Evolutionary conservation across 2,888 invertebrate genomes (phyloP), one percentile per base, ranked within the genome.

Genomic region (Colostygia pectinataria): DNA sequence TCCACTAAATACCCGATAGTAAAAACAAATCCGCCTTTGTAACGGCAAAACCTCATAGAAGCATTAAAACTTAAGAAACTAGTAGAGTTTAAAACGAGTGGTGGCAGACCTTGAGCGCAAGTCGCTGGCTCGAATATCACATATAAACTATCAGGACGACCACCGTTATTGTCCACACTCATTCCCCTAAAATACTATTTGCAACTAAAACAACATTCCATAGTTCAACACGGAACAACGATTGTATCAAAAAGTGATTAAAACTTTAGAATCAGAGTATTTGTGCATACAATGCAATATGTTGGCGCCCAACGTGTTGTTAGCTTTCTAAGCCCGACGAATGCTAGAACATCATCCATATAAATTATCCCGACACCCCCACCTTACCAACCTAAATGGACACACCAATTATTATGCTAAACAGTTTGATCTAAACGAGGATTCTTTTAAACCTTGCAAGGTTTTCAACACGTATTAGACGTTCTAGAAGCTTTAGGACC

Each of bases 111-210:
- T 63, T 56, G 57, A 63, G 43, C 46, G 42, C 36, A 50, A 52
- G 59, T 65, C 64, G 64, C 69, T 71, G 71, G 74, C 74, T 71
- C 65, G 54, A 59, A 65, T 83, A 83, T 83, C 83, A 82, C 86
- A 83, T 73, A 68, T 60, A 68, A 69, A 61, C 63, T 69, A 71
- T 68, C 69, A 71, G 74, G 76, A 74, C 74, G 65, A 77, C 83
- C 82, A 80, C 80, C 78, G 54, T 88, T 88, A 89, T 88, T 89
- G 89, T 88, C 88, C 86, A 76, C 80, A 74, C 77, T 80, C 83
- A 78, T 77, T 66, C 79, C 72, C 65, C 78, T 79, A 75, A 75
- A 80, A 80, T 71, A 80, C 80, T 85, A 69, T 67, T 75, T 76
- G 84, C 87, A 86, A 86, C 82, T 69, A 61, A 75, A 75, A 78